Evolutionary conservation across 2,888 invertebrate species (phyloP).

Genomic region (Synanthedon vespiformis): DNA sequence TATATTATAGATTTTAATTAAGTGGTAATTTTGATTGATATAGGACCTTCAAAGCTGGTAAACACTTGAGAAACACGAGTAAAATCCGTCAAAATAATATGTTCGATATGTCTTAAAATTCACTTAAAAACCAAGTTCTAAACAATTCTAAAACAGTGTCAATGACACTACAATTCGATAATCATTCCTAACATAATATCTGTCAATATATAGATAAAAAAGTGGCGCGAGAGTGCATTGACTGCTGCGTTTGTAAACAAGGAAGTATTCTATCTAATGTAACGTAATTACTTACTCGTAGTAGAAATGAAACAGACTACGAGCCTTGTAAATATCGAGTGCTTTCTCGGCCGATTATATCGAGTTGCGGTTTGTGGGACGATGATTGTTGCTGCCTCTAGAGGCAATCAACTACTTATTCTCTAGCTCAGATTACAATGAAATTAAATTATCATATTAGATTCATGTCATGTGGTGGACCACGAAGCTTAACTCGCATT

Average conservation of each 20-base stretch:
- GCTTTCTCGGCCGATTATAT: slow-evolving; percentile 38
- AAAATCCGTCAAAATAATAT: no score
- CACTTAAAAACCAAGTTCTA: no score
- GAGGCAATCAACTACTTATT: slow-evolving; percentile 37
- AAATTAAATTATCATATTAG: slow-evolving; percentile 33
- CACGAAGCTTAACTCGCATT: not conserved
- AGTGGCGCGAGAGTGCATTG: not conserved
- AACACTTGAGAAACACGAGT: no score
- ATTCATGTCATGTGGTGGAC: slow-evolving; percentile 6
- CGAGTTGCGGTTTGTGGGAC: slow-evolving; percentile 40
- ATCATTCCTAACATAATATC: not conserved
- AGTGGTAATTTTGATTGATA: no score
- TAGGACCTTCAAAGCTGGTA: no score
- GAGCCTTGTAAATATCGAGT: slow-evolving; percentile 24
- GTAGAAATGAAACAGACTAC: slow-evolving; percentile 28
- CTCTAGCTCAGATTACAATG: slow-evolving; percentile 36
- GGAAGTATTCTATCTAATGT: slow-evolving; percentile 22
- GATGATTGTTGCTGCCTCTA: slow-evolving; percentile 22
- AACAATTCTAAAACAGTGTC: not conserved
- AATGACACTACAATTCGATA: not conserved
- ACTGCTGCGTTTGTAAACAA: slow-evolving; percentile 2
- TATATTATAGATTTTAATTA: no score
- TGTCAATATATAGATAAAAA: not conserved
- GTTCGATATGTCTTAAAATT: no score
- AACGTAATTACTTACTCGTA: slow-evolving; percentile 18